phyloP scores from a whole-genome alignment of 2,113 vertebrate genomes.

The Centrocercus urophasianus region DNA sequence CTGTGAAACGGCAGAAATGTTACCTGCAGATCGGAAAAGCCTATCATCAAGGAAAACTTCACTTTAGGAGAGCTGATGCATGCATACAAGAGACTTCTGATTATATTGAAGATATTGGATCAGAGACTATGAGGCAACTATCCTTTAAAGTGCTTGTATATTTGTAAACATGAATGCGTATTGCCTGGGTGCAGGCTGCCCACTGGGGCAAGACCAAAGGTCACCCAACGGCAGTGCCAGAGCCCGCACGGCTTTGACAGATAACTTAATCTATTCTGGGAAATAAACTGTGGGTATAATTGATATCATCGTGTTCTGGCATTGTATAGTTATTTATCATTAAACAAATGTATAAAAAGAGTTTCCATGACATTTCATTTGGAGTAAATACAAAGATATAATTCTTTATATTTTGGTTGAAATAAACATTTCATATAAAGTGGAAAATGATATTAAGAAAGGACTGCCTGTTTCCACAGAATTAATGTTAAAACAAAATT shows the following conservation, averaged over 20 bases:
- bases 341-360: not conserved
- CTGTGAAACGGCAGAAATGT: not conserved
- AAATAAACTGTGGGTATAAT: not conserved
- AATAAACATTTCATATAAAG: not conserved
- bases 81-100: not conserved
- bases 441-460: not conserved
- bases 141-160: not conserved
- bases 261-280: not conserved
- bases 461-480: not conserved
- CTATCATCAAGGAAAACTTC: not conserved
- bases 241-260: rapidly evolving
- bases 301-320: rapidly evolving
- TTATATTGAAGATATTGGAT: not conserved
- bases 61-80: not conserved
- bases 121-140: not conserved
- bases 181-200: not conserved
- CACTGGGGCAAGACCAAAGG: not conserved
- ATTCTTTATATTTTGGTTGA: not conserved
- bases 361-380: not conserved
- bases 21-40: not conserved
- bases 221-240: too few species aligned
- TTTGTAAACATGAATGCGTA: not conserved
- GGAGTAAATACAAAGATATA: not conserved
- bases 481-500: not conserved
- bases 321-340: not conserved